Base-by-base conservation (phyloP, 2,113 vertebrate species). In the Albula goreensis region DNA sequence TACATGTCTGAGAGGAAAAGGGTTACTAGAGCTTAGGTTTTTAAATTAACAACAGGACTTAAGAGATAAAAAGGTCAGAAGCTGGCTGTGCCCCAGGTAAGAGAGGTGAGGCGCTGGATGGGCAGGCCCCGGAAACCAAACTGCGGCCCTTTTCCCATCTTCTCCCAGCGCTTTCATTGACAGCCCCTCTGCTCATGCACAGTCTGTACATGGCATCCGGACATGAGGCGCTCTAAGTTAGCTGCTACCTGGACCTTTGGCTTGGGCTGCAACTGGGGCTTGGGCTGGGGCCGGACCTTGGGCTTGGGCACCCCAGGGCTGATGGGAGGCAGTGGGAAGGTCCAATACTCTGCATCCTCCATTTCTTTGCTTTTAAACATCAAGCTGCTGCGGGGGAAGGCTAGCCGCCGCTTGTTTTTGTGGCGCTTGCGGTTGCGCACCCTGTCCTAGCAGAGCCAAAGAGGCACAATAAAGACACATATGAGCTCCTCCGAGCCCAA, bases 291-390 rank as follows among this genome's bases (percentile, higher is more conserved):
- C 31, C 1, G 31, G 31, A 41, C 31, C 31, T 41, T 41, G 31
- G 31, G 31, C 22, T 9, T 49, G 48, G 53, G 49, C 25, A 12
- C 13, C 41, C 25, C 70, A 17, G 83, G 81, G 82, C 79, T 80
- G 25, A 84, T 79, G 15, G 83, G 63, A 41, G 83, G 22, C 17
- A 88, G 74, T 11, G 85, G 84, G 80, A 80, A 63, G n/a, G 60
- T 84, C 83, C 87, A 90, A 81, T 74, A 84, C 31, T 87, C 86
- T 83, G 84, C 63, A 31, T 92, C 89, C 86, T 90, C 89, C 88
- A 90, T 88, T 85, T 89, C 90, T 70, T 86, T 70, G 80, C 87
- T 89, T 88, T 89, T 88, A 80, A 84, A n/a, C 5, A 56, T 50
- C 78, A 88, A 19, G 85, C 86, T 87, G 79, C 88, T 86, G 85